These are phyloP conservation scores for Onthophagus taurus DNA, from an alignment of 1,140 invertebrate genomes.

Conservation along the genomic window DNA sequence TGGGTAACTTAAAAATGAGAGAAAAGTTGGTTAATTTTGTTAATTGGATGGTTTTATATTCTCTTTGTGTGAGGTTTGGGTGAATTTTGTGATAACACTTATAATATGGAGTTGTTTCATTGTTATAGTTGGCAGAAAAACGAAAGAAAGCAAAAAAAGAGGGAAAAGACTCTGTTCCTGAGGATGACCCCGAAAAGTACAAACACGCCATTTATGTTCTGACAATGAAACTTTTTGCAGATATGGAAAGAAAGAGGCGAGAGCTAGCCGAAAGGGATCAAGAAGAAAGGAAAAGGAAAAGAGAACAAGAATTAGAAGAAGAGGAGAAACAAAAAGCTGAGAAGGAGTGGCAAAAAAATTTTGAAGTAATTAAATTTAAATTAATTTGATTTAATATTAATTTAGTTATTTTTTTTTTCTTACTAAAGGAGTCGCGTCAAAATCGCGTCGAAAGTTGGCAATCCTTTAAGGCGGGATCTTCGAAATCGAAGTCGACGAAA, in stretches of 20 bases:
- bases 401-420: neutral
- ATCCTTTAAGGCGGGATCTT: slow-evolving; percentile 72
- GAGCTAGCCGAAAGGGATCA: slow-evolving; percentile 80
- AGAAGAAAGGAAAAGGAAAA: slow-evolving; percentile 90
- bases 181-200: slow-evolving; percentile 89
- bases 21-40: neutral
- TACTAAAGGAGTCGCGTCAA: slow-evolving; percentile 77
- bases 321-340: slow-evolving; percentile 82
- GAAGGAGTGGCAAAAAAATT: slow-evolving; percentile 96
- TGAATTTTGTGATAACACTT: slow-evolving; percentile 1
- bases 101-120: slow-evolving; percentile 4
- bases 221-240: slow-evolving; percentile 98
- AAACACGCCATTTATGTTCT: slow-evolving; percentile 93
- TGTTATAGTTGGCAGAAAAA: slow-evolving; percentile 84
- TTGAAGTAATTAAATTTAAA: slow-evolving; percentile 62
- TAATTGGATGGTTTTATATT: slow-evolving; percentile 2
- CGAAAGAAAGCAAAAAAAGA: slow-evolving; percentile 92
- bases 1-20: slow-evolving; percentile 37
- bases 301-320: slow-evolving; percentile 87
- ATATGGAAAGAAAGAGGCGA: slow-evolving; percentile 83
- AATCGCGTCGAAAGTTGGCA: slow-evolving; percentile 94
- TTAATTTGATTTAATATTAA: neutral
- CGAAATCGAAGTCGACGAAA: slow-evolving; percentile 63
- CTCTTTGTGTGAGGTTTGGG: too few relatives aligned
- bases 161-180: slow-evolving; percentile 76